Conservation (phyloP, 2,797 vertebrate species). For the Etheostoma nigrum region DNA sequence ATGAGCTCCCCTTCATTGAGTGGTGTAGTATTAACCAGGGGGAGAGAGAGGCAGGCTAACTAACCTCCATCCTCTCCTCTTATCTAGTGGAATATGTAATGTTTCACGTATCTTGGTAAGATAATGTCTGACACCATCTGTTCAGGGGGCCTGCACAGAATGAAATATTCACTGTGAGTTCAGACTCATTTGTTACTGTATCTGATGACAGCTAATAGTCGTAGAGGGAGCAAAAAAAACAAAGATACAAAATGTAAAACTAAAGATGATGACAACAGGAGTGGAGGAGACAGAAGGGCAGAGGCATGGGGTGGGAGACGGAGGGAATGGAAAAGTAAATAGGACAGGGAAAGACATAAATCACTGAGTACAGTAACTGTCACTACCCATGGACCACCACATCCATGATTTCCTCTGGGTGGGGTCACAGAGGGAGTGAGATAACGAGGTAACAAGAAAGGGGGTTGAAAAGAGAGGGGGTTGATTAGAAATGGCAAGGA, state of each 20-base stretch:
- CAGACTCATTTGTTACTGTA: background rate
- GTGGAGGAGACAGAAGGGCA: background rate
- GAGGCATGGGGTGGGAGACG: background rate
- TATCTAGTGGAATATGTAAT: conserved; percentile 23
- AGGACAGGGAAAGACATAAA: conserved; percentile 52
- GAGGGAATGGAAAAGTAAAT: conserved; percentile 17
- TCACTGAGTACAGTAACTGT: conserved; percentile 53
- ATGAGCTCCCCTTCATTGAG: conserved; percentile 49
- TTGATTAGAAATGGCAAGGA: conserved; percentile 9
- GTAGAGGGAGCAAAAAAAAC: background rate
- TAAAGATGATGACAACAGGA: conserved; percentile 1
- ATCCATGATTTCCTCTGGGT: conserved; percentile 57
- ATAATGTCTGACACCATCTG: conserved; percentile 3
- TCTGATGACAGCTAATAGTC: conserved; percentile 15
- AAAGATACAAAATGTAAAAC: conserved; percentile 13
- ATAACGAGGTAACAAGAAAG: conserved; percentile 17
- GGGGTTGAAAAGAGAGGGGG: background rate
- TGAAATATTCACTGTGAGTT: conserved; percentile 26
- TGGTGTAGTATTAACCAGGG: conserved; percentile 60
- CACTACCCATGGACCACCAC: conserved; percentile 31
- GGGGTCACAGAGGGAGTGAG: conserved; percentile 15
- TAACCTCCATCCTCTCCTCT: conserved; percentile 27
- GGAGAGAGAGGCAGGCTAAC: conserved; percentile 3
- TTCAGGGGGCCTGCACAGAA: conserved; percentile 4
- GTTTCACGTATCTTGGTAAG: conserved; percentile 17